Base-by-base conservation (phyloP, 2,888 invertebrate genomes). In the Carcina quercana region DNA sequence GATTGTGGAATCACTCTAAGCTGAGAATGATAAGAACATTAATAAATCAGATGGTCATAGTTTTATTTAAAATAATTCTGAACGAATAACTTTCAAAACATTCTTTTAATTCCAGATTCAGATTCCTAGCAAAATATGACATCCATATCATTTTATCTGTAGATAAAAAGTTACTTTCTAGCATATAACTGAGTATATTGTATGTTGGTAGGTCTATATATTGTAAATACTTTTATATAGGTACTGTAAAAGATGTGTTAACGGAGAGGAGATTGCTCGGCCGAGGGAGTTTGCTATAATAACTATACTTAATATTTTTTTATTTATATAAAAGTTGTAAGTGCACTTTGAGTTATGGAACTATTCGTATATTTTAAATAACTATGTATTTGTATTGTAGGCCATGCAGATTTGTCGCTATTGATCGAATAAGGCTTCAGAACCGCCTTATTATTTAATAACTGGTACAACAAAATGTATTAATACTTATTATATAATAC, bases 281-380 rank as follows among this genome's bases (percentile, higher is more conserved):
- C 59, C 62, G 58, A 61, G 47, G 48, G 54, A 49, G 57, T 60
- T 53, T 56, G 61, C 63, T 67, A 74, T 67, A 71, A 52, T 64
- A 74, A 74, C n/a, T n/a, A n/a, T 76, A 74, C 68, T 76, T 69
- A 66, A 67, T 59, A 63, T 59, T 68, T 71, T 72, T 65, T 67
- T 62, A 64, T 59, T 61, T 14, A n/a, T 17, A 17, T 11, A 66
- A 67, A 71, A 64, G 57, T 63, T 58, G 66, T 83, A 83, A 83
- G 83, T 82, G 83, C 83, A 83, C 83, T 83, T 83, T 70, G 67
- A 74, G 53, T 73, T 78, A 78, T 52, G 79, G 80, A 82, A 80
- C 82, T 79, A 80, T 73, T 53, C 61, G 55, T 65, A 62, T 56
- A 55, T 63, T 67, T 57, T 65, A 49, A 54, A 14, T n/a, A n/a